A percentile compares a stretch with the other conserved stretches of the same genome.
Conservation (phyloP, 1,140 invertebrate species). For the Melanaphis sacchari region DNA sequence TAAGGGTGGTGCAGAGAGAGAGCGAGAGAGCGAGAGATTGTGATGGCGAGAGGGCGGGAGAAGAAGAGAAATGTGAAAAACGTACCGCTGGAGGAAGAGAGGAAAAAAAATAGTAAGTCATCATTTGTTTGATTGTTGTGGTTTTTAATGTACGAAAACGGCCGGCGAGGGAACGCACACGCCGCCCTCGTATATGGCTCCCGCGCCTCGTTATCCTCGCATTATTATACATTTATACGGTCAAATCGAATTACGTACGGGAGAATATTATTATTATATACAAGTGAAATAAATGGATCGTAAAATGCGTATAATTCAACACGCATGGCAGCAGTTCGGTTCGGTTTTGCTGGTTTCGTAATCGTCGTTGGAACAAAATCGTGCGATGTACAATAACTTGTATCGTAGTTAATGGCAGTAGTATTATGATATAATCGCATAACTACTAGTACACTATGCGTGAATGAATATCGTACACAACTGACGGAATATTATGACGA, state of each 20-base stretch:
- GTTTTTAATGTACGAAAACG: slow-evolving; percentile 38
- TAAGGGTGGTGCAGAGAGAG: neutral
- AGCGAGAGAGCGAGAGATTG: neutral
- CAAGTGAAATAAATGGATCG: slow-evolving; percentile 55
- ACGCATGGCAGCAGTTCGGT: neutral
- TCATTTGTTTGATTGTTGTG: slow-evolving; percentile 49
- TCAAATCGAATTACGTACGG: slow-evolving; percentile 47
- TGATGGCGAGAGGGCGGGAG: neutral
- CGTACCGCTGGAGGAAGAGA: neutral
- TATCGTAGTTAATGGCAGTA: neutral
- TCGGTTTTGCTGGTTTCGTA: neutral
- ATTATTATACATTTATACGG: slow-evolving; percentile 45
- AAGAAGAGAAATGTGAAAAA: neutral
- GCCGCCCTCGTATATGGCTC: neutral
- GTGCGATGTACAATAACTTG: neutral
- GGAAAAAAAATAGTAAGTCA: slow-evolving; percentile 34
- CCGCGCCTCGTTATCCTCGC: slow-evolving; percentile 47
- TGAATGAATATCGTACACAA: neutral
- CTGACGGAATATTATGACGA: neutral
- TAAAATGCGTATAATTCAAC: slow-evolving; percentile 25
- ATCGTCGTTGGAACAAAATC: neutral
- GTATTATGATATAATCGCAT: neutral
- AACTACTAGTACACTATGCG: neutral
- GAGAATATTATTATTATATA: slow-evolving; percentile 42
- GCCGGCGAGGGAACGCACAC: slow-evolving; percentile 25